phyloP scores from a whole-genome alignment of 2,888 invertebrate species.

The Phytoseiulus persimilis region DNA sequence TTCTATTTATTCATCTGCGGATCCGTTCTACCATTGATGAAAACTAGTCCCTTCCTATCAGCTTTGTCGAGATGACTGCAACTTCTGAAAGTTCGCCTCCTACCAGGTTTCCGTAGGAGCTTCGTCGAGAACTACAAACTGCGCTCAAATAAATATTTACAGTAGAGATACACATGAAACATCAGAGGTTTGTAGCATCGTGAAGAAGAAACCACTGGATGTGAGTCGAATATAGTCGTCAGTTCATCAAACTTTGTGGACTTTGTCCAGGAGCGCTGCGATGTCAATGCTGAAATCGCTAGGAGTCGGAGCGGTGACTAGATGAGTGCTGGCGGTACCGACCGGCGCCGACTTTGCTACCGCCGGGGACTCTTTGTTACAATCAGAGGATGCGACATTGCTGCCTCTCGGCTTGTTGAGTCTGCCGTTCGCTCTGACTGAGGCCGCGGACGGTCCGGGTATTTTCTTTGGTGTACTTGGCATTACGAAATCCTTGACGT shows the following conservation, averaged over 20 bases:
- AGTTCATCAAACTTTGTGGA: neutral
- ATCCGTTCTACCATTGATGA: too few species aligned
- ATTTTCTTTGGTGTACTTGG: constrained; percentile 27
- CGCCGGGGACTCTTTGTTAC: neutral
- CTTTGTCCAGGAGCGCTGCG: neutral
- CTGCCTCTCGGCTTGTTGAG: neutral
- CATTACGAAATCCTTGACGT: neutral
- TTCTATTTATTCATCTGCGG: too few species aligned
- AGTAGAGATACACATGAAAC: neutral
- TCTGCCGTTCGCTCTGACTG: neutral
- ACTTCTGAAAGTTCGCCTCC: too few species aligned
- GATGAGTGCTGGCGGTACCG: neutral
- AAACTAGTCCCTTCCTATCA: too few species aligned
- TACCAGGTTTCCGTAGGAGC: too few species aligned
- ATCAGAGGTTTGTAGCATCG: neutral
- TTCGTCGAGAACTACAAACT: neutral
- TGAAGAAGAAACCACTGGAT: neutral
- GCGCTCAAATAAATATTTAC: neutral
- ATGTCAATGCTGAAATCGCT: neutral
- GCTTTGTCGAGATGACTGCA: too few species aligned
- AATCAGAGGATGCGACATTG: neutral
- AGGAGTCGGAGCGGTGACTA: neutral
- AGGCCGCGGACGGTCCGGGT: neutral
- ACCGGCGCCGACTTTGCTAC: neutral
- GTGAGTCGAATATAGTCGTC: neutral